Evolutionary conservation across 2,113 vertebrate genomes (phyloP).

Genomic region (Poeciliopsis prolifica): DNA sequence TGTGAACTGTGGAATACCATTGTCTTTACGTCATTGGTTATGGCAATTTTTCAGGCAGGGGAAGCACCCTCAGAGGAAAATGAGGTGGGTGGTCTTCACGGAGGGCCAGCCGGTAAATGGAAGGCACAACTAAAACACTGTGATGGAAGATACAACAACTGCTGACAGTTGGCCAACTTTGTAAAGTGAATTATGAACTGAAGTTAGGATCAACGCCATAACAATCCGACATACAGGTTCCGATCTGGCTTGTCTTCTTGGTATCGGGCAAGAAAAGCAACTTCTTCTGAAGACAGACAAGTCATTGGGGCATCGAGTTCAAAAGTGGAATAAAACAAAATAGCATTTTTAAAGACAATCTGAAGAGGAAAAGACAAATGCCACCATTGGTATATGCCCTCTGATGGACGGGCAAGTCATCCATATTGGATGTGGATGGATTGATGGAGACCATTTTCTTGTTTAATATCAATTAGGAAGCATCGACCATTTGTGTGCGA

Average conservation of each 20-base stretch:
- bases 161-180: background rate
- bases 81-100: background rate
- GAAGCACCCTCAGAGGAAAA: constrained; percentile 10
- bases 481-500: too few relatives aligned
- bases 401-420: too few relatives aligned
- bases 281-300: too few relatives aligned
- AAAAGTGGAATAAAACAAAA: too few relatives aligned
- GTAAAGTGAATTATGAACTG: background rate
- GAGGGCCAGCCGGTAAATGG: background rate
- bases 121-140: constrained; percentile 3
- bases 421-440: too few relatives aligned
- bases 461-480: too few relatives aligned
- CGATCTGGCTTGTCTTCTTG: background rate
- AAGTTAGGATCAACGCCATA: background rate
- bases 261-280: too few relatives aligned
- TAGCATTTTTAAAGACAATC: too few relatives aligned
- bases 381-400: too few relatives aligned
- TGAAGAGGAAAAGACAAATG: too few relatives aligned
- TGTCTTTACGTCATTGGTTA: constrained; percentile 58
- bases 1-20: constrained; percentile 46
- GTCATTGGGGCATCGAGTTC: too few relatives aligned
- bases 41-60: constrained; percentile 35
- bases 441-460: too few relatives aligned
- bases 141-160: background rate
- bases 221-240: background rate